phyloP scores from a whole-genome alignment of 2,113 vertebrate genomes.

The Macroglossus sobrinus region DNA sequence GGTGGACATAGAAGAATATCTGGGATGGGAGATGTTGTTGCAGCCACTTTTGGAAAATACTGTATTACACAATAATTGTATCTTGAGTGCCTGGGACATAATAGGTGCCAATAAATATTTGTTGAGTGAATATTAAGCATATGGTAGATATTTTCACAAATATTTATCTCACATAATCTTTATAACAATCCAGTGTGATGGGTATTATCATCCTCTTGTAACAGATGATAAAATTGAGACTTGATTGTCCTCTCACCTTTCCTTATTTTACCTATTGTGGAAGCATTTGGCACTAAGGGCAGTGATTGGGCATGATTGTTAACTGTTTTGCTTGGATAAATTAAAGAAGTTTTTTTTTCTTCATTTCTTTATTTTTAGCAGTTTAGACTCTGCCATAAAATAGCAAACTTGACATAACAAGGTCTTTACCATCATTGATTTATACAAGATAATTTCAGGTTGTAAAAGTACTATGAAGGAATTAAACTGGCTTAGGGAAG shows the following conservation, averaged over 20 bases:
- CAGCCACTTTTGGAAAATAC: constrained; percentile 1
- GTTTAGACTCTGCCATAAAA: constrained; percentile 20
- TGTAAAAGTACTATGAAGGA: not conserved
- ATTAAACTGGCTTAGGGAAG: constrained; percentile 11
- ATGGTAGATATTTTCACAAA: not conserved
- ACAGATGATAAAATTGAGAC: not conserved
- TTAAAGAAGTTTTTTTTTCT: not conserved
- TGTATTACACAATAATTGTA: not conserved
- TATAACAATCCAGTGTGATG: not conserved
- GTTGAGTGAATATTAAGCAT: not conserved
- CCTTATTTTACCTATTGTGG: not conserved
- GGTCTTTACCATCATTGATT: not conserved
- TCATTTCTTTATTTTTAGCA: not conserved
- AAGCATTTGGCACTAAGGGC: not conserved
- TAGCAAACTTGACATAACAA: not conserved
- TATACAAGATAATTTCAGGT: constrained; percentile 8
- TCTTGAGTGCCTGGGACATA: not conserved
- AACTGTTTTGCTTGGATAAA: constrained; percentile 12
- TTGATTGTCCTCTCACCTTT: not conserved
- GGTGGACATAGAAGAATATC: not conserved
- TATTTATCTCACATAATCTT: not conserved
- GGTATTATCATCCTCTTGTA: not conserved
- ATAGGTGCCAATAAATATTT: not conserved
- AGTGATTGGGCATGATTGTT: not conserved
- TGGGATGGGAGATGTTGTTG: not conserved